A percentile compares a stretch with the other conserved stretches of the same genome.
Evolutionary conservation across 1,140 invertebrate genomes (phyloP).

Genomic region (Heterodera carotae): DNA sequence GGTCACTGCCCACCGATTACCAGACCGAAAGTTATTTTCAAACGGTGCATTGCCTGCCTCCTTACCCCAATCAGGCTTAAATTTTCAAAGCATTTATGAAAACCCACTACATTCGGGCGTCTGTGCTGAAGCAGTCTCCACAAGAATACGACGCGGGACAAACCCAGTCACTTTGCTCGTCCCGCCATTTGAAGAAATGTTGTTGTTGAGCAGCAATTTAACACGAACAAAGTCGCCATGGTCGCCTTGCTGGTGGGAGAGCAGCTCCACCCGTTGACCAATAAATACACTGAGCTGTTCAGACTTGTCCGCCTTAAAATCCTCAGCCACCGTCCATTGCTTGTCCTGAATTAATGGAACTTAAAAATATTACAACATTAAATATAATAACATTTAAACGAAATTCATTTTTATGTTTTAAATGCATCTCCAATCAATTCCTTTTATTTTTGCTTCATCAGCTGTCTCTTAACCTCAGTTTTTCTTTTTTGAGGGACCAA

Average conservation of each 20-base stretch:
- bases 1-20: not conserved
- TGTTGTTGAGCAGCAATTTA: not conserved
- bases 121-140: not conserved
- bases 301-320: slow-evolving; percentile 10
- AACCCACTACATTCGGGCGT: slow-evolving; percentile 3
- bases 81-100: not conserved
- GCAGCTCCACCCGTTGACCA: slow-evolving; percentile 13
- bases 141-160: slow-evolving; percentile 12
- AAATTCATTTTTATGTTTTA: slow-evolving; percentile 10
- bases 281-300: slow-evolving; percentile 14
- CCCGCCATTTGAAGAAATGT: not conserved
- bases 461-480: not conserved
- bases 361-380: not conserved
- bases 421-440: not conserved
- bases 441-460: not conserved
- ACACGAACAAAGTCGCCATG: slow-evolving; percentile 18
- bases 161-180: not conserved
- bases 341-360: slow-evolving; percentile 4
- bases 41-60: not conserved
- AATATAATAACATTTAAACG: slow-evolving; percentile 2
- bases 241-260: not conserved
- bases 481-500: not conserved
- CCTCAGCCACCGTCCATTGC: slow-evolving; percentile 1
- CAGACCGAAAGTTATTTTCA: not conserved
- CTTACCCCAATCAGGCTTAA: not conserved